Evolutionary conservation across 2,888 invertebrate genomes (phyloP), one percentile per base, ranked within the genome.

Genomic region (Chorisops tibialis): DNA sequence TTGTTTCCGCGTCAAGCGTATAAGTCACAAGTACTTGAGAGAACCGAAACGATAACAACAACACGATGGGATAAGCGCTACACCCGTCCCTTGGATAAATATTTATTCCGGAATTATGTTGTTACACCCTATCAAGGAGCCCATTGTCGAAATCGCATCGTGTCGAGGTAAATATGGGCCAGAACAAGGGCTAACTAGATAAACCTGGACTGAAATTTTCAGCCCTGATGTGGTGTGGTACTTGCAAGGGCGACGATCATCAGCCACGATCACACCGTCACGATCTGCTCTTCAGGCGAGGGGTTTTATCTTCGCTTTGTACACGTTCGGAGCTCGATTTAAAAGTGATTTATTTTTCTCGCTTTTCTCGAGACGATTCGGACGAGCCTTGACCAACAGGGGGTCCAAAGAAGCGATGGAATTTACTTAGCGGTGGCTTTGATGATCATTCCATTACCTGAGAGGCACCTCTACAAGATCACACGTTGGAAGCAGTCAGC

Each of bases 371-470:
- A 30, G 30, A 9, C 30, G 5, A 9, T 30, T 30, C 30, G 30
- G n/a, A 30, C 30, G 30, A 30, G 30, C 30, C 30, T 39, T 50
- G 43, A 43, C 5, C 59, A 51, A 58, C 63, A 61, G 65, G 65
- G 59, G 65, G 65, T 65, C 65, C 51, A 50, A 59, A 48, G 54
- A 49, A 50, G 41, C 48, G 50, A 58, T 47, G 63, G 61, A 65
- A 56, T 65, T 65, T 63, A 63, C 63, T 65, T 63, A 65, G 65
- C 65, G 65, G 65, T 61, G 22, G 61, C 63, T 65, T 65, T 65
- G 65, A 65, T 63, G 63, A 63, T 63, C 61, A 63, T 59, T 65
- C 63, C 59, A 65, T 65, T 65, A 65, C 65, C 65, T 65, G 63
- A 61, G 52, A 38, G 48, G 59, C 58, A 63, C 56, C 60, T 51